These are phyloP conservation scores for Notocelia uddmanniana DNA, from an alignment of 2,888 invertebrate genomes.

Conservation along the genomic window DNA sequence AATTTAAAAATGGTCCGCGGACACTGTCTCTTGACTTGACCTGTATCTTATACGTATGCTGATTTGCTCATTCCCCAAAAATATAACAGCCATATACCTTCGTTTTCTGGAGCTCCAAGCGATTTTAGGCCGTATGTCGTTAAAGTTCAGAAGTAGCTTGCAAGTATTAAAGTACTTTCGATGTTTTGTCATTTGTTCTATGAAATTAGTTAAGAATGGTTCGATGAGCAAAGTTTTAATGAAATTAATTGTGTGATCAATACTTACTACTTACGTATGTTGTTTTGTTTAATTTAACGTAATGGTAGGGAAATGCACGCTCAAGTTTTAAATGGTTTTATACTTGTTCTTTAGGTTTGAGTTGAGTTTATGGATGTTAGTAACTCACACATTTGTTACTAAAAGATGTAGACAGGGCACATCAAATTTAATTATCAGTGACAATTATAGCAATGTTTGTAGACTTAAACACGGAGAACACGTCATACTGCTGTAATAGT, in stretches of 20 bases:
- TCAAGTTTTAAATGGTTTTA: slow-evolving; percentile 8
- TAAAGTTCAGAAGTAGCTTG: neutral
- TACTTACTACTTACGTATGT: slow-evolving; percentile 13
- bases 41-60: no score
- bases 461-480: no score
- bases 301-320: no score
- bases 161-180: neutral
- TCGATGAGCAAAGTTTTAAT: slow-evolving; percentile 20
- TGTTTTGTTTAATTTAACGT: slow-evolving; percentile 5
- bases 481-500: no score
- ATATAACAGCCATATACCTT: no score
- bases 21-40: no score
- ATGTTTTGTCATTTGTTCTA: slow-evolving; percentile 13
- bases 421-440: no score
- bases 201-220: slow-evolving; percentile 24
- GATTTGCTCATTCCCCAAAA: no score
- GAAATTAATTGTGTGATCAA: slow-evolving; percentile 21
- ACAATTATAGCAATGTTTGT: no score
- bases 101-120: slow-evolving; percentile 45
- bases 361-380: neutral
- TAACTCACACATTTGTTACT: no score
- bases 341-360: neutral
- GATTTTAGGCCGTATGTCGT: slow-evolving; percentile 10
- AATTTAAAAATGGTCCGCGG: neutral
- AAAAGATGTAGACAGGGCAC: no score